Percentiles rank a stretch among this genome's conserved stretches.
Evolutionary conservation across 2,113 vertebrate species (phyloP).

Genomic region (Clarias macrocephalus): DNA sequence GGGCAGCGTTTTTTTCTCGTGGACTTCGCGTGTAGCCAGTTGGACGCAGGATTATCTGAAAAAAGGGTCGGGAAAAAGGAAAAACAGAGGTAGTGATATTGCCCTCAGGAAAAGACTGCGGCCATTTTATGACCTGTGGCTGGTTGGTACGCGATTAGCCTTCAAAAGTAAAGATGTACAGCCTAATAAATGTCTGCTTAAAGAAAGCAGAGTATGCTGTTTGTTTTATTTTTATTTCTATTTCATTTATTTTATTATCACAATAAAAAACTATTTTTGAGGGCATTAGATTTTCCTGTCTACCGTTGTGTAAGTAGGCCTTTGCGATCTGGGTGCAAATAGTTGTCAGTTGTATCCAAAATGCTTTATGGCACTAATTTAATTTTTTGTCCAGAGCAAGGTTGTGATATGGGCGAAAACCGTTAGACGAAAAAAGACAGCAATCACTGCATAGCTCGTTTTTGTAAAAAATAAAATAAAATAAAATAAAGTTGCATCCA

Average conservation of each 20-base stretch:
- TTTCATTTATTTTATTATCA: neutral
- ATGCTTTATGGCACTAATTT: neutral
- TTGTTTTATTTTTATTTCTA: neutral
- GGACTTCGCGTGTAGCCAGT: slow-evolving; percentile 98
- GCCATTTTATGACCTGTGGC: slow-evolving; percentile 54
- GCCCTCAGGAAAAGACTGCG: slow-evolving; percentile 46
- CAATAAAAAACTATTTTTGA: neutral
- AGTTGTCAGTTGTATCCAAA: neutral
- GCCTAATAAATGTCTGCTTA: slow-evolving; percentile 24
- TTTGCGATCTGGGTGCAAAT: neutral
- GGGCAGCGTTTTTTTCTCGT: slow-evolving; percentile 96
- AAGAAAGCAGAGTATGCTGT: neutral
- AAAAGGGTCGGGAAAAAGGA: slow-evolving; percentile 57
- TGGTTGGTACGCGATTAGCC: slow-evolving; percentile 14
- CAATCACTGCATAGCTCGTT: neutral
- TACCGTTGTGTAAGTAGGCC: slow-evolving; percentile 11
- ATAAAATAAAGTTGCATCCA: neutral
- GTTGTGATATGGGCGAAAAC: neutral
- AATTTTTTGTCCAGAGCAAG: neutral
- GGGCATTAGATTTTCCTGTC: neutral
- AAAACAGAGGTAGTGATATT: slow-evolving; percentile 57
- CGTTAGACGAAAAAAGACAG: slow-evolving; percentile 6
- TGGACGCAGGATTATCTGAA: slow-evolving; percentile 92
- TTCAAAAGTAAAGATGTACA: slow-evolving; percentile 17
- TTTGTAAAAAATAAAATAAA: neutral